Conservation (phyloP, 2,888 invertebrate genomes). For the Drosophila longiperda region DNA sequence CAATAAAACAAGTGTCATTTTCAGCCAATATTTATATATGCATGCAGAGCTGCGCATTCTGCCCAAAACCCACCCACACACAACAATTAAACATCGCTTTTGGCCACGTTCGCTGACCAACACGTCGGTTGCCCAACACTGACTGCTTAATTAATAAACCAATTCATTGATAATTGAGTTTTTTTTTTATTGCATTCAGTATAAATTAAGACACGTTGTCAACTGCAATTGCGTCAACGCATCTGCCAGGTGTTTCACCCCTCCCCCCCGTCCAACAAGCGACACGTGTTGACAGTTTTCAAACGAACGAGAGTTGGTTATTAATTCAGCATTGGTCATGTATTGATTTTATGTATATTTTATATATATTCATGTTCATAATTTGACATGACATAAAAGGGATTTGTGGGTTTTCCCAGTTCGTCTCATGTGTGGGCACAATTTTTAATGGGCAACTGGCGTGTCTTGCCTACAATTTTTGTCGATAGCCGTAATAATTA, state of each 20-base stretch:
- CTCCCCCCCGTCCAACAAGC: not conserved
- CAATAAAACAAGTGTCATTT: constrained; percentile 15
- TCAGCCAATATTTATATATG: constrained; percentile 1
- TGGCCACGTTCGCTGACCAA: constrained; percentile 11
- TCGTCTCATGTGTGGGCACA: not conserved
- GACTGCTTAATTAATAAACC: constrained; percentile 43
- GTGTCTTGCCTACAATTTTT: constrained; percentile 6
- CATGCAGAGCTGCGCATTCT: not conserved
- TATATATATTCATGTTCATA: constrained; percentile 28
- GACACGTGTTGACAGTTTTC: constrained; percentile 9
- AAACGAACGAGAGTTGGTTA: not conserved
- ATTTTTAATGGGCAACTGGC: not conserved
- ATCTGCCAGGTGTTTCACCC: not conserved
- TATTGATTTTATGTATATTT: constrained; percentile 25
- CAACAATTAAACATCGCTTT: not conserved
- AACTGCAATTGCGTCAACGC: constrained; percentile 25
- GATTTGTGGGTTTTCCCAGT: constrained; percentile 7
- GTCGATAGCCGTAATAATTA: constrained; percentile 48
- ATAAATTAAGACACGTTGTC: constrained; percentile 61
- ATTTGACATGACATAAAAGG: constrained; percentile 29
- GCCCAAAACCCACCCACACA: not conserved
- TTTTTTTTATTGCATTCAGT: constrained; percentile 22
- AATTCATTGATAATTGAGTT: constrained; percentile 10
- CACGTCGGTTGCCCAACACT: constrained; percentile 18
- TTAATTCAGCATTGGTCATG: constrained; percentile 14